Evolutionary conservation across 1,140 invertebrate species (phyloP).

Genomic region (Cheumatopsyche charites): DNA sequence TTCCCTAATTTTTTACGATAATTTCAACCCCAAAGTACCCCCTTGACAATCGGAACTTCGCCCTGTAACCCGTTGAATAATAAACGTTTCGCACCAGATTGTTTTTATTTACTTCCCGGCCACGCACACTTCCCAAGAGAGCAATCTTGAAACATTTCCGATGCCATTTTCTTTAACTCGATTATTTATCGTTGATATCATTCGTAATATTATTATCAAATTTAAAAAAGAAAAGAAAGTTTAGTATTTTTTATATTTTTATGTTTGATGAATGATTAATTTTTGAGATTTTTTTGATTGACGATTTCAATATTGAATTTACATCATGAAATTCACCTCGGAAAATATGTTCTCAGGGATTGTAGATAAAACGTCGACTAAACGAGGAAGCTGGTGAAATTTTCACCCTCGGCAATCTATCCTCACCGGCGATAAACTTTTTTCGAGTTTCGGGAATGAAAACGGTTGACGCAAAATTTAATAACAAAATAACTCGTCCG

Average conservation of each 20-base stretch:
- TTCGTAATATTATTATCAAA: background rate
- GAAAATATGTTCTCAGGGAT: background rate
- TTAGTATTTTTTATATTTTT: too few relatives aligned
- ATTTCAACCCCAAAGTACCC: too few relatives aligned
- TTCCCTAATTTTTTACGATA: too few relatives aligned
- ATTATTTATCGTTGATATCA: conserved; percentile 3
- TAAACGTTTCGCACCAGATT: conserved; percentile 20
- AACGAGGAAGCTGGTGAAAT: background rate
- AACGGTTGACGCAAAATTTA: too few relatives aligned
- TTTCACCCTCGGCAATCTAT: background rate
- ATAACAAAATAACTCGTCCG: too few relatives aligned
- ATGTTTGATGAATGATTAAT: too few relatives aligned
- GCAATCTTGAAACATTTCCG: background rate
- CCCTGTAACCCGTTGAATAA: conserved; percentile 25
- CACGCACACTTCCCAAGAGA: background rate
- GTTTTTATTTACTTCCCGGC: conserved; percentile 30
- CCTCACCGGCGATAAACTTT: background rate
- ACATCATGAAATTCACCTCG: too few relatives aligned
- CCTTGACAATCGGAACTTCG: conserved; percentile 13
- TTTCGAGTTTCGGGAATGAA: too few relatives aligned
- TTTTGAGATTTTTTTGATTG: too few relatives aligned
- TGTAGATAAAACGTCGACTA: background rate
- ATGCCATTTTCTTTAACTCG: conserved; percentile 18
- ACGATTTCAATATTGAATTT: too few relatives aligned
- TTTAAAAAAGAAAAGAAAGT: too few relatives aligned